Conservation (phyloP, 2,888 invertebrate species). For the Leucophenga montana region DNA sequence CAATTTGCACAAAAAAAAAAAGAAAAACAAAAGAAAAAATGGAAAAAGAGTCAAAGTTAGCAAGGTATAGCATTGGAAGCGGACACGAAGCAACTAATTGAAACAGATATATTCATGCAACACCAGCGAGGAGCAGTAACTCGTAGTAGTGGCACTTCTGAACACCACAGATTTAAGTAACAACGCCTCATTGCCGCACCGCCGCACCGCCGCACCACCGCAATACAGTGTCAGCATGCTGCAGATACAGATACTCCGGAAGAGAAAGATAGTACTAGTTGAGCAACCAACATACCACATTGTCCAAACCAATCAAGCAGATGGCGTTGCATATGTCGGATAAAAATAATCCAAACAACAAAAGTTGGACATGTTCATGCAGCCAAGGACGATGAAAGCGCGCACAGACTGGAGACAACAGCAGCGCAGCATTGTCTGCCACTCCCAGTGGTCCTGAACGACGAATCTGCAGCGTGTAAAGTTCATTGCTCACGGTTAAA, state of each 20-base stretch:
- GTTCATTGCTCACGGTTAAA: slow-evolving; percentile 24
- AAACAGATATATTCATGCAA: slow-evolving; percentile 18
- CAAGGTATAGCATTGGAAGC: too few relatives aligned
- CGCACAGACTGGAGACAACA: background rate
- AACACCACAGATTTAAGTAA: too few relatives aligned
- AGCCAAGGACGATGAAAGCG: background rate
- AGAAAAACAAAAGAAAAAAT: background rate
- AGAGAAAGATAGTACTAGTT: background rate
- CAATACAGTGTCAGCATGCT: too few relatives aligned
- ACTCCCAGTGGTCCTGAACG: background rate
- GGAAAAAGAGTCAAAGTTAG: too few relatives aligned
- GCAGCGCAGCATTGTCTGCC: background rate
- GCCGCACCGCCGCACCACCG: background rate
- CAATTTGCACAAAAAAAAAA: background rate
- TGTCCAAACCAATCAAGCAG: slow-evolving; percentile 28
- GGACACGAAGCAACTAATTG: slow-evolving; percentile 18
- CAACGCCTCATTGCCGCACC: background rate
- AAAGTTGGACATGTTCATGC: slow-evolving; percentile 24
- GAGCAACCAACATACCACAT: background rate
- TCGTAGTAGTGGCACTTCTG: background rate
- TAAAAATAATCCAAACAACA: slow-evolving; percentile 23
- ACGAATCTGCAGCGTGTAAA: background rate
- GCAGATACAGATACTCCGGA: background rate
- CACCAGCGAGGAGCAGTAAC: background rate
- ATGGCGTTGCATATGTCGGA: slow-evolving; percentile 25